Base-by-base conservation (phyloP, 1,140 invertebrate species). In the Platorchestia sp. region DNA sequence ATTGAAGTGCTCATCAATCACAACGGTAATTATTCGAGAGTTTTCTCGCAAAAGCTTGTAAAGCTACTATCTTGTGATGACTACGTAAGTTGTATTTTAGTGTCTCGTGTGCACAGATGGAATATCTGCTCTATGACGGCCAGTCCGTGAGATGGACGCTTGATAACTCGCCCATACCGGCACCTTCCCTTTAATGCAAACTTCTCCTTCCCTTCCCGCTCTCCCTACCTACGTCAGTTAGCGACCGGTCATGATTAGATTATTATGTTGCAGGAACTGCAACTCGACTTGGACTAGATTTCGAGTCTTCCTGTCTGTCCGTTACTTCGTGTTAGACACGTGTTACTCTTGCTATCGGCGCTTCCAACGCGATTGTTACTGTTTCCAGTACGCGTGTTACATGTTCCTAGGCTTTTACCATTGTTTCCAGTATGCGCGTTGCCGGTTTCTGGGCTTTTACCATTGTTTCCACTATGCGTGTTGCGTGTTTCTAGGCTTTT, bases 171-270 rank as follows among this genome's bases (percentile, higher is more conserved):
- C 59, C 59, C 59, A 75, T 89, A 41, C 43, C 43, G 87, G 42
- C 87, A 89, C 14, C 87, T 89, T 89, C 87, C 87, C 87, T 89
- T 89, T 89, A 89, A 89, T 89, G 87, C 87, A 89, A 75, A 44
- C 87, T 7, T 43, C 36, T 89, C 87, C 59, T 75, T 42, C 87
- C 87, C 36, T 89, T 36, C 87, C 87, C 86, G 86, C 86, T 86
- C 41, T 86, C 14, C 27, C 59, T 75, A 27, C 59, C 59, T 51
- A 51, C 47, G 47, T 51, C 47, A 51, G n/a, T n/a, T n/a, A 7
- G 47, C 6, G 6, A 51, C 47, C 47, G 19, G 47, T 51, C 47
- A 51, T 6, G 47, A 36, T 75, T 36, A 22, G 7, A 27, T 75
- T 27, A 36, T 75, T 14, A 75, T 75, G 10, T 27, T 75, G 59